phyloP scores from a whole-genome alignment of 1,140 invertebrate species.

The Andrena cerasifolii region DNA sequence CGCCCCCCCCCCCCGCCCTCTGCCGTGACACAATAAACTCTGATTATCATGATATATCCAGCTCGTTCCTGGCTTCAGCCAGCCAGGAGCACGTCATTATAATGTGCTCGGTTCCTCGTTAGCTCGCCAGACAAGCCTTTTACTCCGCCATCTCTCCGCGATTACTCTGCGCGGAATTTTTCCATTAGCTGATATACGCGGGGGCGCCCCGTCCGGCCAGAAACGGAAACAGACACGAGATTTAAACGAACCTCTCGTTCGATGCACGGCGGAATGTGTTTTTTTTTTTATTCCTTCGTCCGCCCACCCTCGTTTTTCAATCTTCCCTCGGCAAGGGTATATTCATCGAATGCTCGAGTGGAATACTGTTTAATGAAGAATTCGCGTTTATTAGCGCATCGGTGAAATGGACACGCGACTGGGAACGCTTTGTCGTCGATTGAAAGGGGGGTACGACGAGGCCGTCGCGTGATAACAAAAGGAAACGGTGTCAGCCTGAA shows the following conservation, averaged over 20 bases:
- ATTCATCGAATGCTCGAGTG: slow-evolving; percentile 34
- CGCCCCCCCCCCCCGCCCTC: neutral
- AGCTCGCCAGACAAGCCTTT: slow-evolving; percentile 51
- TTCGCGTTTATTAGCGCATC: slow-evolving; percentile 3
- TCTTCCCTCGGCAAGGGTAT: neutral
- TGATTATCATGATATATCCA: slow-evolving; percentile 52
- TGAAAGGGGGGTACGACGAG: slow-evolving; percentile 16
- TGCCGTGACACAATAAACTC: slow-evolving; percentile 50
- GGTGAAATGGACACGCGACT: slow-evolving; percentile 47
- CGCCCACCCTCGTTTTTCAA: no score
- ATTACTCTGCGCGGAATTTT: slow-evolving; percentile 46
- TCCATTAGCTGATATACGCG: slow-evolving; percentile 40
- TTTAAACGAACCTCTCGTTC: slow-evolving; percentile 22
- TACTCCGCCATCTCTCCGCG: slow-evolving; percentile 37
- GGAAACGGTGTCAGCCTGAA: slow-evolving; percentile 45
- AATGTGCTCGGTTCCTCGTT: slow-evolving; percentile 57
- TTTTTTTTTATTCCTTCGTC: neutral
- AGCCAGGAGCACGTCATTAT: slow-evolving; percentile 65
- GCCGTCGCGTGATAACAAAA: slow-evolving; percentile 54
- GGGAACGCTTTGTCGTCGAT: slow-evolving; percentile 44
- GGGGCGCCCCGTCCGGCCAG: neutral
- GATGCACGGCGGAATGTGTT: neutral
- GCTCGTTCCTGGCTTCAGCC: slow-evolving; percentile 8
- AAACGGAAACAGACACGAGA: slow-evolving; percentile 4
- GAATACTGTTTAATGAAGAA: neutral